Evolutionary conservation across 37 sponge, comb jelly and placozoan species (phyloP), one percentile per base, ranked within the genome.

Genomic region (Oscarella lobularis): DNA sequence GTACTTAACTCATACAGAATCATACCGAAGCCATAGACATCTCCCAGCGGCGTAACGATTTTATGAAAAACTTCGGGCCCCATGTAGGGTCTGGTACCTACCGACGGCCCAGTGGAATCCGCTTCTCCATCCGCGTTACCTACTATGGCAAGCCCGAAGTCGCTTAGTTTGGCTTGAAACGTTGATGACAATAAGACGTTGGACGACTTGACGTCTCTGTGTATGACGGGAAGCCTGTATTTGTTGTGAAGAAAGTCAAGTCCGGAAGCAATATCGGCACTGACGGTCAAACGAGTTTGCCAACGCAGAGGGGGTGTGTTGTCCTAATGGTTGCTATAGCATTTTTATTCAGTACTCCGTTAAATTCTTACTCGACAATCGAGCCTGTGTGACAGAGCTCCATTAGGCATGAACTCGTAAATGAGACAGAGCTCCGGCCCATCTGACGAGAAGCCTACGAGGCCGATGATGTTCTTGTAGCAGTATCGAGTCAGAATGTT

Each of bases 41-140:
- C 60, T 27, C 14, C 20, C 20, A 27, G 9, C 20, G 60, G 9
- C 9, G 60, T 27, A 48, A 48, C 20, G 9, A 48, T 20, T 9
- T 20, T 20, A 27, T 48, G 14, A 20, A 48, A 48, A 20, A 20
- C 60, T 20, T 48, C 60, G 60, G 60, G 60, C 20, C 14, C 14
- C 60, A 48, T 48, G 60, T 48, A 48, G 60, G 60, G 60, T 48
- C 20, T 48, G 60, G 60, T 48, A 20, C 60, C 60, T 9, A 48
- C 60, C 60, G 60, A 48, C 60, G 60, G 60, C 9, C 60, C 60
- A 20, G 14, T 9, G 20, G 60, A 9, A 48, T 48, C 60, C 9
- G 60, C 20, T 27, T 9, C 9, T 27, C 20, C 9, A 9, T 48
- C 14, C 14, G 9, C 60, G 60, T 9, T 48, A 48, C 60, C 60